These are phyloP conservation scores for Protonemura montana DNA, from an alignment of 2,888 invertebrate species.

Conservation along the genomic window DNA sequence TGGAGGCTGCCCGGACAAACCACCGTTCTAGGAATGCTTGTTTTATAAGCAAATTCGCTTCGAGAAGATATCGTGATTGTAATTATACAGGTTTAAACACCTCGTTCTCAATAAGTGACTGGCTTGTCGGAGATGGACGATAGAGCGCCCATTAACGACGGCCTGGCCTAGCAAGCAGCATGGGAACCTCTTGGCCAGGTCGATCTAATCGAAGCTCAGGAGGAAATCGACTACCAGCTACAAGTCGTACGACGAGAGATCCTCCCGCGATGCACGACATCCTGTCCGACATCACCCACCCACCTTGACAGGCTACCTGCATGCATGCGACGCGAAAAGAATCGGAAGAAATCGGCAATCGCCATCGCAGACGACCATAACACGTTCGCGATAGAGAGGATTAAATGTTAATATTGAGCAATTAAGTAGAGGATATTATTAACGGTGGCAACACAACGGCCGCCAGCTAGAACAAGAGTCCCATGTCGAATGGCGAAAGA, in stretches of 20 bases:
- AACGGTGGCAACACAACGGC: not conserved
- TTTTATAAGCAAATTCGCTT: not conserved
- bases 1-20: not conserved
- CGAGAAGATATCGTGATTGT: not conserved
- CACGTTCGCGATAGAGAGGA: not conserved
- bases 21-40: not conserved
- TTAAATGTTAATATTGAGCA: not conserved
- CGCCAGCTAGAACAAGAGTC: not conserved
- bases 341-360: not conserved
- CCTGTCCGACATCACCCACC: not conserved
- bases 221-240: not conserved
- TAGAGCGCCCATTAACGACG: not conserved
- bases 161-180: not conserved
- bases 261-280: not conserved
- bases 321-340: not conserved
- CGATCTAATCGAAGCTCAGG: not conserved
- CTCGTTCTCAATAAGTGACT: not conserved
- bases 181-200: not conserved
- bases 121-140: not conserved
- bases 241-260: not conserved
- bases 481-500: not conserved
- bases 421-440: not conserved
- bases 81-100: constrained; percentile 4
- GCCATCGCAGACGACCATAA: not conserved
- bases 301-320: not conserved